A percentile compares a stretch with the other conserved stretches of the same genome.
Conservation (phyloP, 37 sponge, comb jelly and placozoan genomes). For the Chondrilla cf. caribensis region DNA sequence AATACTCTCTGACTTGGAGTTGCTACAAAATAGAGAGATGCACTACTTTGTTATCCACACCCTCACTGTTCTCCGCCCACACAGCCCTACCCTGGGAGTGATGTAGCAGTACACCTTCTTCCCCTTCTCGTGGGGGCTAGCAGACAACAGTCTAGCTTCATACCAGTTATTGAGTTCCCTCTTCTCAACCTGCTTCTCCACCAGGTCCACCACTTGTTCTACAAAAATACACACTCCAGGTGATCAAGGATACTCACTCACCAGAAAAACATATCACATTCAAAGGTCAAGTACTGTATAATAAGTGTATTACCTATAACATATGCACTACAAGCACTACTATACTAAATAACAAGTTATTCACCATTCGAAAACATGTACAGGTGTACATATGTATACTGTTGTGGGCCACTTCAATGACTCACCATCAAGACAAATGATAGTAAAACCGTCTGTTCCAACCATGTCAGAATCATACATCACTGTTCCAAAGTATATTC, state of each 20-base stretch:
- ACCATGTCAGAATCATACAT: constrained; percentile 38
- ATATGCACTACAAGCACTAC: neutral
- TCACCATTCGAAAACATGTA: too few species aligned
- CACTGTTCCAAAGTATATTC: constrained; percentile 54
- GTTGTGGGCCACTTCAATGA: too few species aligned
- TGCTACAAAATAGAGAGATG: constrained; percentile 42
- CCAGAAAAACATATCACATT: neutral
- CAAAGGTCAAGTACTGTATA: neutral
- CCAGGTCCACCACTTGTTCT: constrained; percentile 34
- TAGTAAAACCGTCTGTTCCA: constrained; percentile 27
- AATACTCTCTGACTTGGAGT: constrained; percentile 76
- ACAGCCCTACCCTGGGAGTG: constrained; percentile 54
- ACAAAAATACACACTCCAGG: neutral
- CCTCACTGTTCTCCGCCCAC: too few species aligned
- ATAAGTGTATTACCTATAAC: neutral
- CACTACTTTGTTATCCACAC: neutral
- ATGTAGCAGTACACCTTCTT: constrained; percentile 80
- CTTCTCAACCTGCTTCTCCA: constrained; percentile 53
- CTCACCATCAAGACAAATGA: constrained; percentile 41
- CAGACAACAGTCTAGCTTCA: constrained; percentile 34
- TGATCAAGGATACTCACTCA: neutral
- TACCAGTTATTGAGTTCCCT: constrained; percentile 50
- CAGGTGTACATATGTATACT: too few species aligned
- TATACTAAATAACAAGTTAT: too few species aligned
- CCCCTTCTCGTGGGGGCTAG: constrained; percentile 2